Evolutionary conservation across 2,113 vertebrate species (phyloP).

Genomic region (Todiramphus chloris): DNA sequence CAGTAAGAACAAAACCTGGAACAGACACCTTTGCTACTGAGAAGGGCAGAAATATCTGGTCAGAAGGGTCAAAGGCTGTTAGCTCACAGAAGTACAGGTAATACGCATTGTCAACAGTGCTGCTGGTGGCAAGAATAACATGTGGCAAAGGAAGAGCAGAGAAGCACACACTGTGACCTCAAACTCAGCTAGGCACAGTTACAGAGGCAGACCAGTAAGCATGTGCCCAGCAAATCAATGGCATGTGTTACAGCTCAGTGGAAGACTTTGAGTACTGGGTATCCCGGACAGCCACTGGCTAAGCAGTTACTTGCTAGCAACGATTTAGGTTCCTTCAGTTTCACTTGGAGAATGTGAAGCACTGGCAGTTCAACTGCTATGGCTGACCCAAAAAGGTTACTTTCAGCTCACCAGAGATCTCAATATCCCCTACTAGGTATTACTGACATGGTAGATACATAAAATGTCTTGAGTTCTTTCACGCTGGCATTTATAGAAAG

Average conservation of each 20-base stretch:
- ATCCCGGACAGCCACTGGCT: background rate
- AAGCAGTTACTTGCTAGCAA: background rate
- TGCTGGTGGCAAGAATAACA: background rate
- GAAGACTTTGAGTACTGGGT: background rate
- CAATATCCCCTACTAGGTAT: background rate
- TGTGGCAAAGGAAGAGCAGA: background rate
- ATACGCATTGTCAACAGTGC: background rate
- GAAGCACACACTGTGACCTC: accelerated
- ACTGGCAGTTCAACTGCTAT: background rate
- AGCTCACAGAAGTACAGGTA: background rate
- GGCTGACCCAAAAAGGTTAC: background rate
- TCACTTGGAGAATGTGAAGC: background rate
- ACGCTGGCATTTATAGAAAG: background rate
- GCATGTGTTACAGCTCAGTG: background rate
- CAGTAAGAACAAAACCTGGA: background rate
- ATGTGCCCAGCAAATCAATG: background rate
- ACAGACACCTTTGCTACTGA: background rate
- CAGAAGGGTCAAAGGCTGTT: background rate
- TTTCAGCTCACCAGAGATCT: background rate
- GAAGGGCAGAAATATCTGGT: background rate
- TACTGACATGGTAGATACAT: background rate
- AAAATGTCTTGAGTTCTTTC: background rate
- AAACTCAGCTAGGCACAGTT: background rate
- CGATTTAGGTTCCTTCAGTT: background rate
- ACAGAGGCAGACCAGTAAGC: background rate